Conservation (phyloP, 2,888 invertebrate genomes). For the Buathra laborator region DNA sequence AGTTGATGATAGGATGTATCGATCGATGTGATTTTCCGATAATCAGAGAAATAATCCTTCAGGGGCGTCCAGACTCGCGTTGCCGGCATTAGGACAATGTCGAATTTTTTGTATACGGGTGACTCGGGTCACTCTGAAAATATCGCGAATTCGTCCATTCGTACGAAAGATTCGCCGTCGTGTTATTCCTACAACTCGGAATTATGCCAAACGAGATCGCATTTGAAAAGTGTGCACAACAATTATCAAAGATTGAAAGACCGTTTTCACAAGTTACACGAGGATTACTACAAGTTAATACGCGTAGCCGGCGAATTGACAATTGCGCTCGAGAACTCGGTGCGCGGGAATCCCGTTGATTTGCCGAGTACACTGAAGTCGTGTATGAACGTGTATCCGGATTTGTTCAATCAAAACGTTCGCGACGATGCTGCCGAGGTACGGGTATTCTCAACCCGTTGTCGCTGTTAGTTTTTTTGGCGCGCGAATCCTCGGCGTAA, state of each 20-base stretch:
- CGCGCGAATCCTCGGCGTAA: too few species aligned
- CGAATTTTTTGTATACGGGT: conserved; percentile 69
- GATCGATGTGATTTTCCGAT: not conserved
- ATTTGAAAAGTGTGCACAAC: conserved; percentile 76
- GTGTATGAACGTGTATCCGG: conserved; percentile 86
- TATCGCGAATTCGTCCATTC: conserved; percentile 63
- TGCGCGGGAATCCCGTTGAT: conserved; percentile 86
- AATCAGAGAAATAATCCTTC: conserved; percentile 36
- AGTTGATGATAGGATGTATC: conserved; percentile 24
- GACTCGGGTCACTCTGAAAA: conserved; percentile 69
- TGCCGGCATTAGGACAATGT: conserved; percentile 66
- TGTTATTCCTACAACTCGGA: conserved; percentile 72
- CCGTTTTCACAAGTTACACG: conserved; percentile 83
- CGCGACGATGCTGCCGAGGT: conserved; percentile 70
- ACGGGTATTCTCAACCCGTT: not conserved
- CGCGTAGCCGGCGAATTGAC: conserved; percentile 88
- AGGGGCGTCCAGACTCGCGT: conserved; percentile 79
- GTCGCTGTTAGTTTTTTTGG: not conserved
- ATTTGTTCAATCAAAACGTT: conserved; percentile 84
- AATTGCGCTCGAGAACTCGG: conserved; percentile 87
- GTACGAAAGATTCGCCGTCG: conserved; percentile 50
- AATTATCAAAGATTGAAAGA: conserved; percentile 82
- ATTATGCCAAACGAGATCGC: conserved; percentile 75
- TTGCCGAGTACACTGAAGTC: conserved; percentile 85
- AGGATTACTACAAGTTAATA: conserved; percentile 85